Percentiles rank a stretch among this genome's conserved stretches.
These are phyloP conservation scores for Salvelinus namaycush DNA, from an alignment of 2,113 vertebrate genomes.

Conservation along the genomic window DNA sequence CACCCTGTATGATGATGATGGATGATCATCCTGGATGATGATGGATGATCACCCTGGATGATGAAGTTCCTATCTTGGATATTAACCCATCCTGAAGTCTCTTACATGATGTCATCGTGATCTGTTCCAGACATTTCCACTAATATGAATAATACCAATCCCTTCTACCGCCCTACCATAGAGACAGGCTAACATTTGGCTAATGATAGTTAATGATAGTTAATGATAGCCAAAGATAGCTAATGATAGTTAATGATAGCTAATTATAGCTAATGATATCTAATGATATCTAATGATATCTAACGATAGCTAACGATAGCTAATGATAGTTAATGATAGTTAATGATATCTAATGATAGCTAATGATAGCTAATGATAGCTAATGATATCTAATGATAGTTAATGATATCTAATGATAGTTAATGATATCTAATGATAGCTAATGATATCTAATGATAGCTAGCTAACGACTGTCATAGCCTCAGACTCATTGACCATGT, in stretches of 20 bases:
- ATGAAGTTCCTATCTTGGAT: not conserved
- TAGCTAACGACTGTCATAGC: not conserved
- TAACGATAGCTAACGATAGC: not conserved
- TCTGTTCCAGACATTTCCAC: not conserved
- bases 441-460: not conserved
- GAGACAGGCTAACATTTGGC: not conserved
- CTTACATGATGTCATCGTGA: conserved; percentile 36
- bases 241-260: not conserved
- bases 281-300: too few relatives aligned
- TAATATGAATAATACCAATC: not conserved
- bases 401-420: not conserved
- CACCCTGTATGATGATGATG: too few relatives aligned
- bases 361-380: not conserved
- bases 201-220: not conserved
- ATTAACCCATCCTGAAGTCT: conserved; percentile 17
- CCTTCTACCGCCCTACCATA: not conserved
- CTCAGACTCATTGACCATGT: too few relatives aligned
- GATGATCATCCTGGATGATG: too few relatives aligned
- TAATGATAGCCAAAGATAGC: too few relatives aligned
- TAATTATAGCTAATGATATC: too few relatives aligned
- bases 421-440: too few relatives aligned
- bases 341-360: not conserved
- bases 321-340: not conserved
- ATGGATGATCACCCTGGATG: too few relatives aligned
- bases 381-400: not conserved